phyloP scores from a whole-genome alignment of 2,113 vertebrate genomes.

The Cynoglossus semilaevis region DNA sequence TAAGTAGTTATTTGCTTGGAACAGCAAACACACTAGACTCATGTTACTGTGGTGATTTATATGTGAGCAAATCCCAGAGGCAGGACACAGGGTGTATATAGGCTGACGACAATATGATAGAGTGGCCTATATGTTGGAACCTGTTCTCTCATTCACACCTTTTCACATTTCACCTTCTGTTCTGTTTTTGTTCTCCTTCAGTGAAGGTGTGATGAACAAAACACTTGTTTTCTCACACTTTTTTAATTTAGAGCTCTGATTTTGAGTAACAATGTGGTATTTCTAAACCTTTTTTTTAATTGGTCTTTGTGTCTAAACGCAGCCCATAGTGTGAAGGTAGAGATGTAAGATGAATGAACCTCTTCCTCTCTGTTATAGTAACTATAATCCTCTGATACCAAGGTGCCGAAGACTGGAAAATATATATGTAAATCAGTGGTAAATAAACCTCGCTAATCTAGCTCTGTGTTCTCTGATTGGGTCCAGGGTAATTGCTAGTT shows the following conservation, averaged over 20 bases:
- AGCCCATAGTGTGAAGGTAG: background rate
- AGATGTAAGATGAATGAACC: slow-evolving; percentile 16
- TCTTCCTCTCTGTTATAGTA: too few relatives aligned
- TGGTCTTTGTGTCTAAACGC: slow-evolving; percentile 6
- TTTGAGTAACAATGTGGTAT: slow-evolving; percentile 48
- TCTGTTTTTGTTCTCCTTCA: slow-evolving; percentile 14
- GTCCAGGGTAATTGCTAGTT: slow-evolving; percentile 43
- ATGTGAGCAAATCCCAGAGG: slow-evolving; percentile 55
- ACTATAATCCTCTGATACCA: too few relatives aligned
- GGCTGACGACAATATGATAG: slow-evolving; percentile 62
- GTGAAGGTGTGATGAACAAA: slow-evolving; percentile 64
- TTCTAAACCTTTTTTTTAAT: slow-evolving; percentile 45
- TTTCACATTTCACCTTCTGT: slow-evolving; percentile 19
- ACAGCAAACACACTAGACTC: slow-evolving; percentile 61
- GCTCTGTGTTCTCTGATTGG: slow-evolving; percentile 27
- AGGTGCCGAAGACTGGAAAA: background rate
- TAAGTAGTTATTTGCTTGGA: slow-evolving; percentile 24
- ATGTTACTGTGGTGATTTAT: slow-evolving; percentile 78
- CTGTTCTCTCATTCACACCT: background rate
- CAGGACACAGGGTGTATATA: slow-evolving; percentile 54
- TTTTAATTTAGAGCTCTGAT: slow-evolving; percentile 47
- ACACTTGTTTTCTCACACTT: slow-evolving; percentile 32
- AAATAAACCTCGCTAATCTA: slow-evolving; percentile 13
- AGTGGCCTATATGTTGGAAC: slow-evolving; percentile 39
- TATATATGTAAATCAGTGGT: background rate